Base-by-base conservation (phyloP, 2,797 vertebrate species). In the Acanthis flammea region DNA sequence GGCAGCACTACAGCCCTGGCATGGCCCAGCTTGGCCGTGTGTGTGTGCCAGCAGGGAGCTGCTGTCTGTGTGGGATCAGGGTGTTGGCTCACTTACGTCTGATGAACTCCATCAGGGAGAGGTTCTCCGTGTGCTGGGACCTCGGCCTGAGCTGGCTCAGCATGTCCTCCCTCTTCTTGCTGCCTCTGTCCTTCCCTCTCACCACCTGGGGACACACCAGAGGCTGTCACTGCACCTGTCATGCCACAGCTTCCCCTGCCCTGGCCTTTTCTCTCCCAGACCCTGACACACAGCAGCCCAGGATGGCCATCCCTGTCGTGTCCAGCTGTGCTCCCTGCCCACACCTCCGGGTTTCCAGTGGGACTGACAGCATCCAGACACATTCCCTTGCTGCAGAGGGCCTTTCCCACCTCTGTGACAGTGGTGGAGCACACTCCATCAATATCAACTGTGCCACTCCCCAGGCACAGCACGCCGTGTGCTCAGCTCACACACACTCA, bases 31-130 rank as follows among this genome's bases (percentile, higher is more conserved):
- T 3, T 7, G 21, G 65, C 50, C 0, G 1, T 3, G 6, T 1
- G 7, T 15, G 7, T 10, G 25, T 9, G 18, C 17, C 41, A 37
- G 72, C 14, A 8, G 27, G 60, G 67, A 8, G 19, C 6, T 6
- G 28, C 7, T 6, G 4, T 3, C 31, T 8, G 1, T 25, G 41
- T 2, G 5, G 0, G 41, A 41, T 41, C 41, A 41, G 2, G 44
- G 28, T 19, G 12, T 1, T 16, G 5, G 9, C 6, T 12, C 33
- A 97, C 98, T 97, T 79, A 99, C 99, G 98, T 98, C 98, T 99
- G 90, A 99, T 97, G 97, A 99, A 99, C 93, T 98, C 95, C 17
- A n/a, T 5, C 2, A 99, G 96, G 3, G 98, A 97, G 22, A 98
- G 91, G 94, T 97, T 95, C 74, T 97, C 95, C 9, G 27, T 7